Evolutionary conservation across 1,140 invertebrate species (phyloP).

Genomic region (Lasioglossum albipes): DNA sequence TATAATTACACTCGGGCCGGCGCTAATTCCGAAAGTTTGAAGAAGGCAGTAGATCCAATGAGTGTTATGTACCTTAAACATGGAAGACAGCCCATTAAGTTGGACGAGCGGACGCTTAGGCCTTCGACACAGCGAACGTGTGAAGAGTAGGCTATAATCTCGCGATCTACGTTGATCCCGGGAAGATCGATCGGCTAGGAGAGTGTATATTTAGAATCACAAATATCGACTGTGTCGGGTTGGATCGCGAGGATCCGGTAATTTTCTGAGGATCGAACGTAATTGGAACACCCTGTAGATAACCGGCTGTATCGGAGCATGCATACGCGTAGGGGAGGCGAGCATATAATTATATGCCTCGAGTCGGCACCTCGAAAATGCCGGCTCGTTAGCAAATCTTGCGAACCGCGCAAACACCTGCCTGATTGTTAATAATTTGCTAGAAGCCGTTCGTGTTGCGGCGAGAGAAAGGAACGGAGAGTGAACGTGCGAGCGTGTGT

Average conservation of each 20-base stretch:
- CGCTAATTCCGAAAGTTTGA: too few species aligned
- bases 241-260: not conserved
- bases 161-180: not conserved
- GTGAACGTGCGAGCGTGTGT: too few species aligned
- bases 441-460: slow-evolving; percentile 40
- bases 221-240: not conserved
- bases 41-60: too few species aligned
- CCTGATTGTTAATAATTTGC: slow-evolving; percentile 74
- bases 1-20: too few species aligned
- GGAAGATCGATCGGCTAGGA: not conserved
- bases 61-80: too few species aligned
- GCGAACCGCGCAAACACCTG: slow-evolving; percentile 70
- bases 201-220: not conserved
- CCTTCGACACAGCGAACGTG: not conserved
- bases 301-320: slow-evolving; percentile 49
- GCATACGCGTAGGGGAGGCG: slow-evolving; percentile 62
- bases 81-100: not conserved
- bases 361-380: slow-evolving; percentile 70
- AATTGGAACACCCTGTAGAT: slow-evolving; percentile 63
- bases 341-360: slow-evolving; percentile 72
- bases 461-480: not conserved
- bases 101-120: not conserved
- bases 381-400: slow-evolving; percentile 72
- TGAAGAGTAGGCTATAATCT: not conserved
- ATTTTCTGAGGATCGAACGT: slow-evolving; percentile 3